Base-by-base conservation (phyloP, 2,113 vertebrate species). In the Cromileptes altivelis region DNA sequence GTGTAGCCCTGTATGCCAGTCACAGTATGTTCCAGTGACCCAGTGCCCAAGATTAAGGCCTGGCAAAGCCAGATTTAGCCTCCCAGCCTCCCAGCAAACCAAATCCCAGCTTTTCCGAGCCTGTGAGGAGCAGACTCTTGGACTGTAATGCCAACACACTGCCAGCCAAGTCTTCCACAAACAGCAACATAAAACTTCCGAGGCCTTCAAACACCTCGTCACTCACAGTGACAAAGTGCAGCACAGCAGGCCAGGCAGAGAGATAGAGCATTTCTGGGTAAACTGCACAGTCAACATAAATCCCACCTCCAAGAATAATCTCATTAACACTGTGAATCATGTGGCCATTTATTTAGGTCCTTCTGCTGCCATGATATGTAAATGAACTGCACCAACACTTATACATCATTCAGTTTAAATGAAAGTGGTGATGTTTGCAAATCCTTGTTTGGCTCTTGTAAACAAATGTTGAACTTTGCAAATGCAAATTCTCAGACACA, bases 81-180 rank as follows among this genome's bases (percentile, higher is more conserved):
- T 74, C 78, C 62, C 45, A 89, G 25, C 74, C 42, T 74, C 78
- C 62, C 45, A 71, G 17, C 61, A 85, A 60, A 89, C 63, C 75
- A 84, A 86, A 92, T 91, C 85, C 81, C 76, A 85, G 85, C 58
- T 86, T 85, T 78, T 70, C 87, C 86, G 75, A 81, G 78, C 40
- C 71, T 56, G 11, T 55, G 72, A 70, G 53, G 74, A 71, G 65
- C 19, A 30, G 19, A 19, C 62, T 82, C 50, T 61, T 70, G 45
- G 1, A 56, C 52, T 70, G 33, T 55, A 78, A 74, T 21, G 57
- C 72, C 21, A 75, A 19, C 50, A 6, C 37, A 7, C 53, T 30
- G 68, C 6, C 53, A 13, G 69, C 62, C 57, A 78, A 61, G 69
- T 76, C 68, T 67, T 13, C 70, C 63, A 73, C 65, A 75, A 67